Percentiles rank a stretch among this genome's conserved stretches.
phyloP scores from a whole-genome alignment of 2,888 invertebrate species.

The Leptopilina syphax region DNA sequence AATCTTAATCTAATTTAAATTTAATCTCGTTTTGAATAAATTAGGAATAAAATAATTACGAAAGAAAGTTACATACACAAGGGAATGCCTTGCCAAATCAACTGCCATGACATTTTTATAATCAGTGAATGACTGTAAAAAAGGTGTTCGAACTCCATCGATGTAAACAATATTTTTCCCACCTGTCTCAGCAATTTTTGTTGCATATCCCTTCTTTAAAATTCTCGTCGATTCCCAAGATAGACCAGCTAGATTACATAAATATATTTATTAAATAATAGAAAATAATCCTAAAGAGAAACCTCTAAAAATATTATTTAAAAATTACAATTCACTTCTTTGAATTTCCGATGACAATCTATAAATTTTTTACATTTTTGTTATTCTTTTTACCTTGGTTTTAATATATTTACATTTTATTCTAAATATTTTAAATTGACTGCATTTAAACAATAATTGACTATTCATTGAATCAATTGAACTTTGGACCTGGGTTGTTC shows the following conservation, averaged over 20 bases:
- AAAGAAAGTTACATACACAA: constrained; percentile 83
- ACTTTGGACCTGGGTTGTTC: constrained; percentile 24
- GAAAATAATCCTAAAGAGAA: too few relatives aligned
- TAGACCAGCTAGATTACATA: constrained; percentile 46
- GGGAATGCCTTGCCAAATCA: constrained; percentile 93
- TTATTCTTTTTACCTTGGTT: too few relatives aligned
- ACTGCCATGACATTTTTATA: constrained; percentile 97
- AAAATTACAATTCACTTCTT: too few relatives aligned
- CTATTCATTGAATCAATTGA: neutral
- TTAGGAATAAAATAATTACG: too few relatives aligned
- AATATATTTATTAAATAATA: too few relatives aligned
- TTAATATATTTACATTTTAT: too few relatives aligned
- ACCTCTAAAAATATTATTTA: too few relatives aligned
- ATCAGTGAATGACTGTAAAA: constrained; percentile 93
- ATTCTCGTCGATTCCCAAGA: constrained; percentile 55
- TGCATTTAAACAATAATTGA: constrained; percentile 16
- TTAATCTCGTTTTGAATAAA: too few relatives aligned
- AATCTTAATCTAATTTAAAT: too few relatives aligned
- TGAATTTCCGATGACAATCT: too few relatives aligned
- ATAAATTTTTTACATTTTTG: too few relatives aligned
- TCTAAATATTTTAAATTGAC: neutral
- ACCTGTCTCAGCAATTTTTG: constrained; percentile 54
- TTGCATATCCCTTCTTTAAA: constrained; percentile 58
- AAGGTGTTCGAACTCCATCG: constrained; percentile 98
- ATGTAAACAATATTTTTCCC: constrained; percentile 93